A percentile compares a stretch with the other conserved stretches of the same genome.
Evolutionary conservation across 2,888 invertebrate species (phyloP).

Genomic region (Phyllotreta striolata): DNA sequence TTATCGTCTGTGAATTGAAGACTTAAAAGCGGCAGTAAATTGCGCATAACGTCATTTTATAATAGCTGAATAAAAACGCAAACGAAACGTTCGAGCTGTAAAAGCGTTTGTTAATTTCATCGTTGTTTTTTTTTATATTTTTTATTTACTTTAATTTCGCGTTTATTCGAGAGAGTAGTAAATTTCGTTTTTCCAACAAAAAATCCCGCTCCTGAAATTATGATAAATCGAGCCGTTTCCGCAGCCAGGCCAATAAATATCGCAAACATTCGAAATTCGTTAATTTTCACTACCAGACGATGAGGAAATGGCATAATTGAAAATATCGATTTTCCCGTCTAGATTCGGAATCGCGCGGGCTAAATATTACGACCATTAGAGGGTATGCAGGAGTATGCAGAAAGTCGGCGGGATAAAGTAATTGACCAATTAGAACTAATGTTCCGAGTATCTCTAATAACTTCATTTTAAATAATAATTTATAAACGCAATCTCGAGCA

Average conservation of each 20-base stretch:
- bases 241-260: constrained; percentile 2
- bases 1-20: too few species aligned
- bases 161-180: too few species aligned
- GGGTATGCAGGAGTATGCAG: constrained; percentile 21
- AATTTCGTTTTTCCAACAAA: too few species aligned
- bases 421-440: constrained; percentile 18
- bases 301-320: constrained; percentile 21
- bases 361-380: constrained; percentile 29
- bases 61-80: too few species aligned
- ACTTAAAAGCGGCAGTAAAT: too few species aligned
- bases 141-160: too few species aligned
- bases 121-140: too few species aligned
- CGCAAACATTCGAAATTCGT: constrained; percentile 23
- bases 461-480: constrained; percentile 17
- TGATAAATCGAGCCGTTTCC: too few species aligned
- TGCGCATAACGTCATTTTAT: too few species aligned
- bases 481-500: constrained; percentile 10
- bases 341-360: constrained; percentile 13
- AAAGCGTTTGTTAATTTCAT: too few species aligned
- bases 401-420: constrained; percentile 20
- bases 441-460: constrained; percentile 3
- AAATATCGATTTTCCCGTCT: constrained; percentile 24
- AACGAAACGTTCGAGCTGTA: too few species aligned
- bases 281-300: constrained; percentile 23
- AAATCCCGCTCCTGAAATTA: too few species aligned